phyloP scores from a whole-genome alignment of 2,113 vertebrate species.

The Tricholaema leucomelas region DNA sequence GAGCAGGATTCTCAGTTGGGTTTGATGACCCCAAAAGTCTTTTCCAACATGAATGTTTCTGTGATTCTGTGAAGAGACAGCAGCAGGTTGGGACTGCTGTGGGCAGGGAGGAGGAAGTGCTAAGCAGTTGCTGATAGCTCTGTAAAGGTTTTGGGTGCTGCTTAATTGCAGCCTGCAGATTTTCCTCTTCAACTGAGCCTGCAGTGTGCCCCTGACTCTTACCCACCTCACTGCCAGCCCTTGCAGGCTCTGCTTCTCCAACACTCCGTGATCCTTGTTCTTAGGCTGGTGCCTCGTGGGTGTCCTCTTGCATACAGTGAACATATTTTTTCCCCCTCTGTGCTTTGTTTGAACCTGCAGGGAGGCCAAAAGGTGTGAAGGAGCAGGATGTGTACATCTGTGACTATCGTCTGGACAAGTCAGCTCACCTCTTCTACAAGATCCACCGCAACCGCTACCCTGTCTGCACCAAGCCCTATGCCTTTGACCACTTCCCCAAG shows the following conservation, averaged over 20 bases:
- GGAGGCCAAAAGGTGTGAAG: slow-evolving; percentile 93
- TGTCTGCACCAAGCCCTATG: slow-evolving; percentile 95
- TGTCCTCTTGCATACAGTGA: neutral
- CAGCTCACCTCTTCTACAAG: slow-evolving; percentile 98
- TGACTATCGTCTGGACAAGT: slow-evolving; percentile 97
- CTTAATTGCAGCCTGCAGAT: too few species aligned
- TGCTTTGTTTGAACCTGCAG: slow-evolving; percentile 62
- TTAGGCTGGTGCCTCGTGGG: fast-evolving
- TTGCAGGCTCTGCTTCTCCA: neutral
- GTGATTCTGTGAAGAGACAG: too few species aligned
- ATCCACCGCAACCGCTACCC: slow-evolving; percentile 98
- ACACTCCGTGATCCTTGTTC: neutral
- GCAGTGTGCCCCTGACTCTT: too few species aligned
- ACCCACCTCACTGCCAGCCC: too few species aligned
- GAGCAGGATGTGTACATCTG: slow-evolving; percentile 98
- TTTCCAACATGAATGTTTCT: too few species aligned
- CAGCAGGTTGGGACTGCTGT: too few species aligned
- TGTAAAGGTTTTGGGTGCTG: too few species aligned
- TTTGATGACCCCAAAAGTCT: too few species aligned
- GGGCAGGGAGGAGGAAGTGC: too few species aligned
- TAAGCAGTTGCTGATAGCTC: too few species aligned
- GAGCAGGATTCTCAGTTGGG: too few species aligned
- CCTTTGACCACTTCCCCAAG: slow-evolving; percentile 98
- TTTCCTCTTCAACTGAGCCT: too few species aligned
- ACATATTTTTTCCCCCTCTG: fast-evolving